Percentiles rank a stretch among this genome's conserved stretches.
These are phyloP conservation scores for Neotoxoptera formosana DNA, from an alignment of 1,140 invertebrate genomes.

Conservation along the genomic window DNA sequence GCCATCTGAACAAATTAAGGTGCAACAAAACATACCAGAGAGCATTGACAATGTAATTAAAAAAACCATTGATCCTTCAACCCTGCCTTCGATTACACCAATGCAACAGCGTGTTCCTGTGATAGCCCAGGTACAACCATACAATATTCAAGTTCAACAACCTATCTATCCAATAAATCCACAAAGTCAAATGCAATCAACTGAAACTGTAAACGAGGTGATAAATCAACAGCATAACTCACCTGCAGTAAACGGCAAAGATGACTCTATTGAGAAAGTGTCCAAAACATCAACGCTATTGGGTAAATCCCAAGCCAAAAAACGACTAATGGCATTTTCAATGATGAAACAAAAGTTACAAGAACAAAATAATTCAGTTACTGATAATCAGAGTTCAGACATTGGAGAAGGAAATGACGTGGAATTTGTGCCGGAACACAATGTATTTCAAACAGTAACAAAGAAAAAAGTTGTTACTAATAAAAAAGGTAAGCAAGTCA, in stretches of 20 bases:
- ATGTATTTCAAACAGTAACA: slow-evolving; percentile 36
- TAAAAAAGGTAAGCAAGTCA: slow-evolving; percentile 20
- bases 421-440: slow-evolving; percentile 22
- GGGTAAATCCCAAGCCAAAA: slow-evolving; percentile 63
- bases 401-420: slow-evolving; percentile 43
- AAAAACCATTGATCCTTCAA: neutral
- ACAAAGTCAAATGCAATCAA: slow-evolving; percentile 25
- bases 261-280: slow-evolving; percentile 26
- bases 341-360: slow-evolving; percentile 61
- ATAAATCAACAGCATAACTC: neutral
- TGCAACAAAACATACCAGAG: neutral
- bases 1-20: neutral
- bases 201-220: neutral
- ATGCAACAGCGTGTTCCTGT: neutral
- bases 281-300: slow-evolving; percentile 58
- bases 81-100: neutral
- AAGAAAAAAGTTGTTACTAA: slow-evolving; percentile 44
- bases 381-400: slow-evolving; percentile 50
- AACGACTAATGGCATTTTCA: slow-evolving; percentile 63
- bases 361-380: slow-evolving; percentile 53
- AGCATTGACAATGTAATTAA: neutral
- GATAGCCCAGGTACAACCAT: neutral
- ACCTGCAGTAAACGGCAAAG: slow-evolving; percentile 23
- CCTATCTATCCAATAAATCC: neutral
- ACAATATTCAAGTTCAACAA: slow-evolving; percentile 16